These are phyloP conservation scores for Dolichoris vasculosae DNA, from an alignment of 1,140 invertebrate genomes.

Conservation along the genomic window DNA sequence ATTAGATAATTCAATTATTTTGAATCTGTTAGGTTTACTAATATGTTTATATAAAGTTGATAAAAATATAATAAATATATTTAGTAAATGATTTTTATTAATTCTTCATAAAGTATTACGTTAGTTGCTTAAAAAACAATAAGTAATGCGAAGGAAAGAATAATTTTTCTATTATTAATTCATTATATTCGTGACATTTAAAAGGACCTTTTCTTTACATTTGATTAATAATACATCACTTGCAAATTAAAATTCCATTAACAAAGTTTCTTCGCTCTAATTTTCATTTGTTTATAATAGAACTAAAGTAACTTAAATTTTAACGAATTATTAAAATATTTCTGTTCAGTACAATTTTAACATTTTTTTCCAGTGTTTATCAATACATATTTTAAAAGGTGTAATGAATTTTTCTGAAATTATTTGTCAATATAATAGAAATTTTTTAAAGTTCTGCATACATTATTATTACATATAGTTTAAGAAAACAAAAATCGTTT, in stretches of 20 bases:
- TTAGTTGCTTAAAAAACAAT: background rate
- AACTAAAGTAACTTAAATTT: background rate
- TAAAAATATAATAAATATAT: background rate
- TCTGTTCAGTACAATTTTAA: too few species aligned
- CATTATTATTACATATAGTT: too few species aligned
- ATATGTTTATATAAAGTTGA: background rate
- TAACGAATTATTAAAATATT: too few species aligned
- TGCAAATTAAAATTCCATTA: background rate
- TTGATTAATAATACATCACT: slow-evolving; percentile 6
- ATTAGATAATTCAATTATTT: too few species aligned
- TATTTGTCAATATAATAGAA: too few species aligned
- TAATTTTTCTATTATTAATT: background rate
- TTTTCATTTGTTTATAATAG: background rate
- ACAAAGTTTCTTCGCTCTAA: background rate
- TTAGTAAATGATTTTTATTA: background rate
- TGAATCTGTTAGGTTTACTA: too few species aligned
- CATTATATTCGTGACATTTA: background rate
- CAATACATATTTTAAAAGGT: too few species aligned
- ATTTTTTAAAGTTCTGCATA: too few species aligned
- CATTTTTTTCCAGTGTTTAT: too few species aligned
- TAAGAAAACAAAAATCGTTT: too few species aligned
- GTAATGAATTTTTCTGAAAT: too few species aligned
- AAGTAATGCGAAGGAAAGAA: background rate
- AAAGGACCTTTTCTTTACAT: background rate
- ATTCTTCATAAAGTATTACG: background rate